phyloP scores from a whole-genome alignment of 2,113 vertebrate species.

The Malaclemys terrapin region DNA sequence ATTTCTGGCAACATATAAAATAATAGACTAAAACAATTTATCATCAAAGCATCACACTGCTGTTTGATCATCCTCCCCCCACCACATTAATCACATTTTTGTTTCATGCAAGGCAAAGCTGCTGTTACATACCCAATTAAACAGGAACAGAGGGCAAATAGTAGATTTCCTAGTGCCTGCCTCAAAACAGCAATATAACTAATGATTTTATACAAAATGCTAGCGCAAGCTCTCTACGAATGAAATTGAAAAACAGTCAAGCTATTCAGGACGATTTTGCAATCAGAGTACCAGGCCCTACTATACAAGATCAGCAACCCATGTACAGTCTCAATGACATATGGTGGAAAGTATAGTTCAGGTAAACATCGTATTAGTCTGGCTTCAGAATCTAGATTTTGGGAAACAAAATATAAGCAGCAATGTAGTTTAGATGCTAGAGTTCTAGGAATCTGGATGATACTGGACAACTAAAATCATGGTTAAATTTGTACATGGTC shows the following conservation, averaged over 20 bases:
- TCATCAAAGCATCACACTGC: not conserved
- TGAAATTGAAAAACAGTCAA: conserved; percentile 56
- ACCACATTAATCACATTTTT: conserved; percentile 12
- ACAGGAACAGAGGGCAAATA: conserved; percentile 18
- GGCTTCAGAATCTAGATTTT: not conserved
- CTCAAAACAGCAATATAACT: conserved; percentile 40
- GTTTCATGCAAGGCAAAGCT: conserved; percentile 11
- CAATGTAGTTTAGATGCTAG: not conserved
- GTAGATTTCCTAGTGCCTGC: not conserved
- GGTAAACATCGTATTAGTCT: conserved; percentile 32
- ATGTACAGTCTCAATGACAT: conserved; percentile 6
- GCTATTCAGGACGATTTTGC: conserved; percentile 44
- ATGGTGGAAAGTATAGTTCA: not conserved
- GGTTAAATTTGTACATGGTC: conserved; percentile 34
- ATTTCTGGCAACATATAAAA: not conserved
- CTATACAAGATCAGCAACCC: conserved; percentile 24
- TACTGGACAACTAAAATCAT: not conserved
- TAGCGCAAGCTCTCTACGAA: conserved; percentile 8
- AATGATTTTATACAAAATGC: conserved; percentile 43
- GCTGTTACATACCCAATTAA: conserved; percentile 2
- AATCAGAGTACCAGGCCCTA: conserved; percentile 58
- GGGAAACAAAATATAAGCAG: not conserved
- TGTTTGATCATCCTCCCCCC: not conserved
- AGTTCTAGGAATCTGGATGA: not conserved
- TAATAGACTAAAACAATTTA: not conserved